Evolutionary conservation across 2,797 vertebrate species (phyloP).

Genomic region (Halcyon leucocephala): DNA sequence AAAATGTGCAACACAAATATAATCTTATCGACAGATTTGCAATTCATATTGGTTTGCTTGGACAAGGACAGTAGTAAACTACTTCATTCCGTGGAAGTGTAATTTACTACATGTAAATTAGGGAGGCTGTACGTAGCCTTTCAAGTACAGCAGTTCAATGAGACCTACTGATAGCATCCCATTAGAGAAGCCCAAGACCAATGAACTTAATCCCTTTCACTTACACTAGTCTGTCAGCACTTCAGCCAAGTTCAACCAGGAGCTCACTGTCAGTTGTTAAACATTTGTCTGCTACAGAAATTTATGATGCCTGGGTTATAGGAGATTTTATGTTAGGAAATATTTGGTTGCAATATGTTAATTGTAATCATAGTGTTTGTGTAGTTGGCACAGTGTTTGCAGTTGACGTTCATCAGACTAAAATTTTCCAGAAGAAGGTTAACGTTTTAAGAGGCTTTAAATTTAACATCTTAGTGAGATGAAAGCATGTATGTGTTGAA

Average conservation of each 20-base stretch:
- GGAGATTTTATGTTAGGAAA: background rate
- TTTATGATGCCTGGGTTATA: background rate
- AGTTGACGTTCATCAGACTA: background rate
- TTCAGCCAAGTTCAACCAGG: background rate
- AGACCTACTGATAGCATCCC: background rate
- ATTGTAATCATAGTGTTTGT: background rate
- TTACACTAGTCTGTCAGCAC: background rate
- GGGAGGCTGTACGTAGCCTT: background rate
- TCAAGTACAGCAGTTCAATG: background rate
- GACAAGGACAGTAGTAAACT: background rate
- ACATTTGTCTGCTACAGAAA: background rate
- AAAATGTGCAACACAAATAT: background rate
- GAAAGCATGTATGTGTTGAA: background rate
- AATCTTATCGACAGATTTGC: background rate
- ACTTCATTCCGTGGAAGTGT: background rate
- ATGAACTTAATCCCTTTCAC: background rate
- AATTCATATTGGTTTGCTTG: background rate
- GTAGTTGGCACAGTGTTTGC: background rate
- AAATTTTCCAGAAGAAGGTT: background rate
- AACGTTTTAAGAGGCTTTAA: background rate
- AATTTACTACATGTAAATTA: background rate
- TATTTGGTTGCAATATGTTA: background rate
- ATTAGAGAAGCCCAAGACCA: background rate
- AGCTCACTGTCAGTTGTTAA: background rate
- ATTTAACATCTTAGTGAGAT: background rate